Evolutionary conservation across 2,113 vertebrate species (phyloP).

Genomic region (Myotis brandtii): DNA sequence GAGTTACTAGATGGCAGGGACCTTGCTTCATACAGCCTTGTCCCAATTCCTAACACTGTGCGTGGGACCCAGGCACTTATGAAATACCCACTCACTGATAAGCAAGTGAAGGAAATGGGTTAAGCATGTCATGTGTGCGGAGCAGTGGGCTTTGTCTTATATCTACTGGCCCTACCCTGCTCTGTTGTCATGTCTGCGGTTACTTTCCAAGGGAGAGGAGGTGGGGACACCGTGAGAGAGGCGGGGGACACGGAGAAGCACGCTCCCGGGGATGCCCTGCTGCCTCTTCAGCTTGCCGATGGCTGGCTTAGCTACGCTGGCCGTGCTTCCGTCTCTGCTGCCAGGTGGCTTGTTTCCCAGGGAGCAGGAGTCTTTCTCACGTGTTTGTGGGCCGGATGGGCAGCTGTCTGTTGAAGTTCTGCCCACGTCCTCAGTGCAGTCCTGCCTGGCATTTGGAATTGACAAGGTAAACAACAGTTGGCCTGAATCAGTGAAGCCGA

Average conservation of each 20-base stretch:
- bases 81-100: neutral
- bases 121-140: neutral
- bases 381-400: neutral
- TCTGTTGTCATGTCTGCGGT: rapidly evolving
- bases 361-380: neutral
- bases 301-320: neutral
- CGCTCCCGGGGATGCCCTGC: rapidly evolving
- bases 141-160: neutral
- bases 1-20: neutral
- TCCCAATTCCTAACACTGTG: neutral
- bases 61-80: neutral
- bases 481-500: neutral
- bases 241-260: neutral
- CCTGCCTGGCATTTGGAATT: conserved; percentile 42
- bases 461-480: neutral
- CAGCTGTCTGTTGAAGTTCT: neutral
- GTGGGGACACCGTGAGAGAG: neutral
- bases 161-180: neutral
- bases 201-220: neutral
- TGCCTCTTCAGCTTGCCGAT: neutral
- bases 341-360: neutral
- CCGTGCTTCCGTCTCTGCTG: rapidly evolving
- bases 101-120: neutral
- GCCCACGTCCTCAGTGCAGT: neutral
- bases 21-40: neutral